Conservation (phyloP, 2,797 vertebrate genomes). For the Petrocephalus schoutedeni region DNA sequence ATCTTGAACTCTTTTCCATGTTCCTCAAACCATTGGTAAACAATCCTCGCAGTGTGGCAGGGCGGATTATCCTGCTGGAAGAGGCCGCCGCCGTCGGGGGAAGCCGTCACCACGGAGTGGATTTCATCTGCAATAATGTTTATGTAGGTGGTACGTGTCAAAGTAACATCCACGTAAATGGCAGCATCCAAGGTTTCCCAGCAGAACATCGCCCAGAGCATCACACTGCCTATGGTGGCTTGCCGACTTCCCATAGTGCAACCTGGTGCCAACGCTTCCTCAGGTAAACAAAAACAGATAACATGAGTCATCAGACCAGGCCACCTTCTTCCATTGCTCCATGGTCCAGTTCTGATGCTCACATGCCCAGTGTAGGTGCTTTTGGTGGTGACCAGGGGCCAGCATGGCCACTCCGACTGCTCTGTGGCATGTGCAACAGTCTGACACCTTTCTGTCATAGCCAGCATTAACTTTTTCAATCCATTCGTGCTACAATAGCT, state of each 20-base stretch:
- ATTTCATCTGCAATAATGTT: not conserved
- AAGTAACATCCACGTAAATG: not conserved
- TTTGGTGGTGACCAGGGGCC: not conserved
- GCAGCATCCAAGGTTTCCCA: not conserved
- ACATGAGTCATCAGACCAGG: not conserved
- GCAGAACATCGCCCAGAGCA: not conserved
- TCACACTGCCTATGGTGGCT: not conserved
- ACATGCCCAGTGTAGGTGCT: not conserved
- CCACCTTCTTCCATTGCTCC: not conserved
- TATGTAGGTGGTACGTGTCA: not conserved
- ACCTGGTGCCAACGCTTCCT: not conserved
- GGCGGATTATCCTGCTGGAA: not conserved
- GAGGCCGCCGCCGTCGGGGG: not conserved
- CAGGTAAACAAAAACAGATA: not conserved
- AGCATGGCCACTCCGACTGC: not conserved
- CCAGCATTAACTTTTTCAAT: not conserved
- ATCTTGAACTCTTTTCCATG: not conserved
- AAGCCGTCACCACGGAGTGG: not conserved
- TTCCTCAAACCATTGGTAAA: not conserved
- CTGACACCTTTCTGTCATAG: not conserved
- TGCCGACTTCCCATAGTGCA: not conserved
- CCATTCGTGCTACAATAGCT: not conserved
- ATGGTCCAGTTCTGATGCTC: not conserved
- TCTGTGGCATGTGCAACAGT: not conserved
- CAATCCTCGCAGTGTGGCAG: not conserved